phyloP scores from a whole-genome alignment of 2,113 vertebrate species.

The Myotis brandtii region DNA sequence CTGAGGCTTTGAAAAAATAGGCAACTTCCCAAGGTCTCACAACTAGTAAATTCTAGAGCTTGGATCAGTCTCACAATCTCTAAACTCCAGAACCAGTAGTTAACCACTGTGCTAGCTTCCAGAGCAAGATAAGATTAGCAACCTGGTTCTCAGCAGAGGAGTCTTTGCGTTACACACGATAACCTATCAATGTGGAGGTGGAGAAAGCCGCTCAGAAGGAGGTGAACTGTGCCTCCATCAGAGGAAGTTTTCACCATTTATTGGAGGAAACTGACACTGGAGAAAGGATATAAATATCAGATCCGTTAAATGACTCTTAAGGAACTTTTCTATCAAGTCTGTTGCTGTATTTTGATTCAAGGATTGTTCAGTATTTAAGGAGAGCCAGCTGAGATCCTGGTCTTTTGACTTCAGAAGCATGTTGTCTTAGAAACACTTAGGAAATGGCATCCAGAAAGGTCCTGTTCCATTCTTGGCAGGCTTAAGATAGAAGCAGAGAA shows the following conservation, averaged over 20 bases:
- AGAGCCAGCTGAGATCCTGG: neutral
- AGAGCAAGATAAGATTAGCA: neutral
- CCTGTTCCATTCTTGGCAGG: neutral
- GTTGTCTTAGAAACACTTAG: neutral
- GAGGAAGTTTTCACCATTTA: neutral
- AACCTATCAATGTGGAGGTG: neutral
- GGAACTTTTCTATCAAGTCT: neutral
- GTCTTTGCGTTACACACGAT: neutral
- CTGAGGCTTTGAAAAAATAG: neutral
- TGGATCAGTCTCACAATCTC: neutral
- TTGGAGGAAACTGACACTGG: neutral
- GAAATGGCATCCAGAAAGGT: neutral
- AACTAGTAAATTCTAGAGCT: neutral
- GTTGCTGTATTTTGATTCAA: neutral
- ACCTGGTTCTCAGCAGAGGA: neutral
- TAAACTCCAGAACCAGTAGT: neutral
- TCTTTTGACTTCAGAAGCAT: neutral
- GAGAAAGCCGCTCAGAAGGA: neutral
- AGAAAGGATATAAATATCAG: neutral
- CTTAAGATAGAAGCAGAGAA: neutral
- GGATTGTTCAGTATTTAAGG: neutral
- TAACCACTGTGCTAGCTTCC: neutral
- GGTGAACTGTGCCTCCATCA: neutral
- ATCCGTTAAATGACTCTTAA: neutral
- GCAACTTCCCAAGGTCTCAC: neutral